These are phyloP conservation scores for Enteromius mattozi DNA, from an alignment of 2,797 vertebrate species.

Conservation along the genomic window DNA sequence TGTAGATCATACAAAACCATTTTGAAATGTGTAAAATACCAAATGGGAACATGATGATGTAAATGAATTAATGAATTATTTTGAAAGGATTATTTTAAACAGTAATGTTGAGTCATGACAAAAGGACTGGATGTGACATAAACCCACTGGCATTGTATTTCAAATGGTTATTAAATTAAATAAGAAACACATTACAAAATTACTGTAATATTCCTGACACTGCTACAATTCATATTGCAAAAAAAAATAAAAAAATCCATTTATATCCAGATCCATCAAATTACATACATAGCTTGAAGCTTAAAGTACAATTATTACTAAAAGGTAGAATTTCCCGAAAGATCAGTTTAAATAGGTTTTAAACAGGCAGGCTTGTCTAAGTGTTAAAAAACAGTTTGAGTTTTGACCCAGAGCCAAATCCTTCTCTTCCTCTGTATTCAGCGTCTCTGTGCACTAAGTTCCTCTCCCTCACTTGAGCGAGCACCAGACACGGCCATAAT, in stretches of 20 bases:
- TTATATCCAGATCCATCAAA: neutral
- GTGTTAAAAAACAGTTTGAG: slow-evolving; percentile 13
- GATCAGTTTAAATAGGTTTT: neutral
- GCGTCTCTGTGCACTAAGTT: slow-evolving; percentile 35
- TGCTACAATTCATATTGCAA: neutral
- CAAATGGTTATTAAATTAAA: slow-evolving; percentile 5
- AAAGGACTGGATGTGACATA: neutral
- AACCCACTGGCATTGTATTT: neutral
- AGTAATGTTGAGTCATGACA: neutral
- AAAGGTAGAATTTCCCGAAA: neutral
- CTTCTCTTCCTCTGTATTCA: slow-evolving; percentile 23
- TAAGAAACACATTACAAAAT: slow-evolving; percentile 9
- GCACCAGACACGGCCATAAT: slow-evolving; percentile 37
- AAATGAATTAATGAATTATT: neutral
- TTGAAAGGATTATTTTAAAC: neutral
- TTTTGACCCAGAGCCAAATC: slow-evolving; percentile 24
- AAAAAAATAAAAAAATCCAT: neutral
- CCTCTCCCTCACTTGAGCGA: slow-evolving; percentile 21
- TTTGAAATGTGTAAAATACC: neutral
- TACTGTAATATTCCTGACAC: neutral
- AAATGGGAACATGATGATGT: neutral
- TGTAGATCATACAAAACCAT: neutral
- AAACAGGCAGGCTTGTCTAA: slow-evolving; percentile 11
- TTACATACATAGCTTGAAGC: neutral
- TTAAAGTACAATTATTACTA: neutral